A percentile compares a stretch with the other conserved stretches of the same genome.
Conservation (phyloP, 2,797 vertebrate genomes). For the Schizothorax lantsangensis region DNA sequence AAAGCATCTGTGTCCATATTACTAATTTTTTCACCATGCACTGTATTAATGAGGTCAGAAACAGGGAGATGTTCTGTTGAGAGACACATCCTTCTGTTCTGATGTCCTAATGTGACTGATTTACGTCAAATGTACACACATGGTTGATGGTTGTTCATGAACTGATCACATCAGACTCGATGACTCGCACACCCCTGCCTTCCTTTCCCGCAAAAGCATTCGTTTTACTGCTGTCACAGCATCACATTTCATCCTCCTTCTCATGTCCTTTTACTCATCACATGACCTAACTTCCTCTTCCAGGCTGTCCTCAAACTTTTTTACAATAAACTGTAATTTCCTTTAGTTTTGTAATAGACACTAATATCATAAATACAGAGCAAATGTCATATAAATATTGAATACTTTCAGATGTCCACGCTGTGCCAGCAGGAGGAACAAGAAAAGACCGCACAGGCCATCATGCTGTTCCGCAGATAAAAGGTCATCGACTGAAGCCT, state of each 20-base stretch:
- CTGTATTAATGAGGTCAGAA: not conserved
- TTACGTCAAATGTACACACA: conserved; percentile 6
- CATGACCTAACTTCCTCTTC: conserved; percentile 50
- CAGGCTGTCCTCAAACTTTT: conserved; percentile 5
- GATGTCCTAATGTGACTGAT: not conserved
- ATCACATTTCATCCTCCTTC: conserved; percentile 12
- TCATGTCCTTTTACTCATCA: conserved; percentile 52
- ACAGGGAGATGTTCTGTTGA: conserved; percentile 2
- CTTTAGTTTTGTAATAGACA: not conserved
- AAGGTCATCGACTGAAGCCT: conserved; percentile 37
- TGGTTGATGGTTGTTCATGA: not conserved
- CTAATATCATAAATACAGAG: not conserved
- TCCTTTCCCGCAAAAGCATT: conserved; percentile 19
- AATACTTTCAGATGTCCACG: conserved; percentile 19
- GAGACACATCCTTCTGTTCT: conserved; percentile 25
- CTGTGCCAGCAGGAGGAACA: conserved; percentile 5
- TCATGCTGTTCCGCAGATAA: conserved; percentile 15
- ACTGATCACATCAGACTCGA: conserved; percentile 16
- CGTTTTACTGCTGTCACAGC: conserved; percentile 52
- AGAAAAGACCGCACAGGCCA: not conserved
- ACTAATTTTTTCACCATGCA: not conserved
- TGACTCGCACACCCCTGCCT: conserved; percentile 17
- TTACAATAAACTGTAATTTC: not conserved
- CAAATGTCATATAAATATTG: conserved; percentile 13
- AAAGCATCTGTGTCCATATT: not conserved